Evolutionary conservation across 1,140 invertebrate species (phyloP).

Genomic region (Ceratosolen fusciceps): DNA sequence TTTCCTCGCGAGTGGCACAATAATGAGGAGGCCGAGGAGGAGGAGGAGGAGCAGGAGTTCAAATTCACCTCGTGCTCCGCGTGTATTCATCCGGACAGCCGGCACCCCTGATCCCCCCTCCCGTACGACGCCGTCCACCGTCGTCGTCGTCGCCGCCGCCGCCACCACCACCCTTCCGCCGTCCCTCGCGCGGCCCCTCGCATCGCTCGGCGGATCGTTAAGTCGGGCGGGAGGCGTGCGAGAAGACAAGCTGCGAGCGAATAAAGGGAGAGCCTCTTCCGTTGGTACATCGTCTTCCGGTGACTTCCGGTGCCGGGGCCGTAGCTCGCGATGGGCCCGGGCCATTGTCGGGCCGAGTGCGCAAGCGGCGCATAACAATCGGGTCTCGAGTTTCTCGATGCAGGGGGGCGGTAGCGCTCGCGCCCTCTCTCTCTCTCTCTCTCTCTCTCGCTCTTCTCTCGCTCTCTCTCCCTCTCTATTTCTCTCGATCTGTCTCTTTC

Average conservation of each 20-base stretch:
- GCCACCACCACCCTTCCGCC: too few relatives aligned
- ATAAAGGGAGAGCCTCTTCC: constrained; percentile 59
- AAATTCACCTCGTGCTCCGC: neutral
- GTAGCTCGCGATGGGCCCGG: constrained; percentile 53
- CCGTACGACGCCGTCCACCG: too few relatives aligned
- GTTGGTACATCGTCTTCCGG: constrained; percentile 71
- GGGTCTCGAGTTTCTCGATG: constrained; percentile 71
- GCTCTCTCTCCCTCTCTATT: too few relatives aligned
- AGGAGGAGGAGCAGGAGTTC: neutral
- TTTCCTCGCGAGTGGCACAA: neutral
- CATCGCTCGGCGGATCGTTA: constrained; percentile 53
- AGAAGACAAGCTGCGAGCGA: constrained; percentile 42
- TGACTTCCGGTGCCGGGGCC: constrained; percentile 66
- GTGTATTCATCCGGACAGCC: constrained; percentile 2
- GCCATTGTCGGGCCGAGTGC: constrained; percentile 54
- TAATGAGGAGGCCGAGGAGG: neutral
- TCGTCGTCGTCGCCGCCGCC: too few relatives aligned
- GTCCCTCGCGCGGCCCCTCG: constrained; percentile 60
- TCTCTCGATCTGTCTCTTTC: too few relatives aligned
- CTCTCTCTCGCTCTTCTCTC: too few relatives aligned
- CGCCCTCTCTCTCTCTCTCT: constrained; percentile 33
- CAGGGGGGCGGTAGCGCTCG: constrained; percentile 59
- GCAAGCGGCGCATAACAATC: constrained; percentile 70
- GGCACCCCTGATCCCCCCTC: too few relatives aligned
- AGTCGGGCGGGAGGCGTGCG: constrained; percentile 53